Base-by-base conservation (phyloP, 23 tunicate genomes). In the Aplidium turbinatum region DNA sequence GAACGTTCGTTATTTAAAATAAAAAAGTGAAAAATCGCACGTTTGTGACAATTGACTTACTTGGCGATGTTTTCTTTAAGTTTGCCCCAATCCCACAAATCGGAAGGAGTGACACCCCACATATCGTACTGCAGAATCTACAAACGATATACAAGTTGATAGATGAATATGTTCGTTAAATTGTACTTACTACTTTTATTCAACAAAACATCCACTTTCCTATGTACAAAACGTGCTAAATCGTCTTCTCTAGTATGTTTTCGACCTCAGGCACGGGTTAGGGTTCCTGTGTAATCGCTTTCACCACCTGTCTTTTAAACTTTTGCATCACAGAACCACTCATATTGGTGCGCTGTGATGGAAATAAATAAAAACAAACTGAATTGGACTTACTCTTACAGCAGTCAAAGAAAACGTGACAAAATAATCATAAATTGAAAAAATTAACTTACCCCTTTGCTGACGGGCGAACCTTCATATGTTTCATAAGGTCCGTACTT, bases 101-200 rank as follows among this genome's bases (percentile, higher is more conserved):
- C 87, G 3, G 96, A 78, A 24, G 99, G 96, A 19, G 96, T 88
- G n/a, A 84, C 96, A 20, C 57, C 80, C 99, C 99, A 95, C 99
- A 95, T 71, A 40, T 95, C 99, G 57, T 63, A 84, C 52, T 95
- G 99, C 42, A 95, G 70, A 23, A 36, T 20, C 96, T 88, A 47
- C 46, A 38, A 65, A 38, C 50, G 13, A 42, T n/a, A 56, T 56
- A 9, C 24, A 23, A n/a, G n/a, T 27, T 9, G 26, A 13, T 29
- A 0, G 16, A 1, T 63, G 71, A 30, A 63, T 13, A 29, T 16
- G 29, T 18, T 28, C 46, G 46, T 29, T 20, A 21, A 57, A 57
- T 57, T 57, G 24, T 26, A 57, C 0, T 26, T 57, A 16, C 22
- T 19, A 0, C 26, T 20, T 21, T 19, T 47, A 20, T 47, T n/a